phyloP scores from a whole-genome alignment of 2,797 vertebrate genomes.

The Fundulus diaphanus region DNA sequence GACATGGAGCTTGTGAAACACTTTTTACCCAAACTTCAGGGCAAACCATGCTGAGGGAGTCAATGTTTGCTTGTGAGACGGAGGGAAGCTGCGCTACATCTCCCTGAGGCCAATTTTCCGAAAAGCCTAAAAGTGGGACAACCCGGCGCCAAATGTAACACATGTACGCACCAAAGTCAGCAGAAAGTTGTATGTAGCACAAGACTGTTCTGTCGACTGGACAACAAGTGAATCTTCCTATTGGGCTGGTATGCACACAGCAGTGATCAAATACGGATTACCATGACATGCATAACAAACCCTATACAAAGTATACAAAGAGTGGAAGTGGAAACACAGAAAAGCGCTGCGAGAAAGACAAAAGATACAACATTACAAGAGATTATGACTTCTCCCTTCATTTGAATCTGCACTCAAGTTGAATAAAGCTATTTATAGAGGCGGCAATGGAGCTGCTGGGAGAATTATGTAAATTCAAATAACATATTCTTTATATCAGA shows the following conservation, averaged over 20 bases:
- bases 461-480: conserved; percentile 80
- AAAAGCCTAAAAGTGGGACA: conserved; percentile 65
- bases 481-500: conserved; percentile 78
- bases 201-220: conserved; percentile 4
- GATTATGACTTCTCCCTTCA: conserved; percentile 68
- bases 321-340: conserved; percentile 43
- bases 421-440: conserved; percentile 78
- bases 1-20: conserved; percentile 53
- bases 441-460: conserved; percentile 64
- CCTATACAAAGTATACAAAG: conserved; percentile 44
- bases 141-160: conserved; percentile 27
- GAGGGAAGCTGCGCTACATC: conserved; percentile 31
- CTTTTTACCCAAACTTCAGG: conserved; percentile 64
- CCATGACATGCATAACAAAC: conserved; percentile 51
- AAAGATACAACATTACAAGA: conserved; percentile 65
- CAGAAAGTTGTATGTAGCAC: conserved; percentile 43
- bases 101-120: conserved; percentile 36
- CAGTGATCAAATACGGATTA: conserved; percentile 35
- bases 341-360: conserved; percentile 44
- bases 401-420: conserved; percentile 68
- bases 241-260: conserved; percentile 19
- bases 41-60: conserved; percentile 45
- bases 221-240: conserved; percentile 65
- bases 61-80: conserved; percentile 32
- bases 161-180: conserved; percentile 62